Conservation (phyloP, 2,797 vertebrate species). For the Micropoecilia bifurca region DNA sequence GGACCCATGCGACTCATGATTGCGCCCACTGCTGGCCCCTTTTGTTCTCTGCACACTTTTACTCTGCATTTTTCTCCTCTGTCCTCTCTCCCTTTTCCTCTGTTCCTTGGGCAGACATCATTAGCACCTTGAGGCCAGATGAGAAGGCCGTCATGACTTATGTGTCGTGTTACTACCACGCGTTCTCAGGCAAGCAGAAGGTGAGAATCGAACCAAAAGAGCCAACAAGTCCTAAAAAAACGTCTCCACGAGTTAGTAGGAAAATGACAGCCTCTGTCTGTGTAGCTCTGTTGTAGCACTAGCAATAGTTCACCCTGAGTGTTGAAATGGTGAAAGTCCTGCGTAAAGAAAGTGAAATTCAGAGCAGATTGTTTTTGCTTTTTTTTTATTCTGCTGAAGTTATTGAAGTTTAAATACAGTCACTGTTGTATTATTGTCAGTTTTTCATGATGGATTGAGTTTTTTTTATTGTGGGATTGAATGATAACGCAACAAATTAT, state of each 20-base stretch:
- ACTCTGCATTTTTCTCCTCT: constrained; percentile 75
- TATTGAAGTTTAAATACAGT: neutral
- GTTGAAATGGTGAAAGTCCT: neutral
- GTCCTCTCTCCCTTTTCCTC: constrained; percentile 53
- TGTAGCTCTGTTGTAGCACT: too few relatives aligned
- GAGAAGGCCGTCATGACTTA: constrained; percentile 99
- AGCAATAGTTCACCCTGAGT: neutral
- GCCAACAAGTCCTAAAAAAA: neutral
- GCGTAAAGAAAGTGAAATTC: neutral
- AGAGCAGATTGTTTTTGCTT: neutral
- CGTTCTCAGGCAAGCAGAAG: constrained; percentile 99
- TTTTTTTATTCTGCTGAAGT: neutral
- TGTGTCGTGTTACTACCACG: constrained; percentile 99
- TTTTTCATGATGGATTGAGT: neutral
- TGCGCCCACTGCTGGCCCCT: constrained; percentile 71
- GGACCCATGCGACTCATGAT: constrained; percentile 60
- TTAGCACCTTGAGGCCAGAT: constrained; percentile 99
- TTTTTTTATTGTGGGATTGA: neutral
- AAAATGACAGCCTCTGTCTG: neutral
- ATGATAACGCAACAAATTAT: neutral
- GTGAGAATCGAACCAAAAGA: constrained; percentile 82
- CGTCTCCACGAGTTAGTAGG: neutral
- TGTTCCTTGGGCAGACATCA: constrained; percentile 93
- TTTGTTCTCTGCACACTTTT: constrained; percentile 82
- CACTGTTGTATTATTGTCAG: neutral